Evolutionary conservation across 2,797 vertebrate species (phyloP), one percentile per base, ranked within the genome.

Genomic region (Alauda arvensis): DNA sequence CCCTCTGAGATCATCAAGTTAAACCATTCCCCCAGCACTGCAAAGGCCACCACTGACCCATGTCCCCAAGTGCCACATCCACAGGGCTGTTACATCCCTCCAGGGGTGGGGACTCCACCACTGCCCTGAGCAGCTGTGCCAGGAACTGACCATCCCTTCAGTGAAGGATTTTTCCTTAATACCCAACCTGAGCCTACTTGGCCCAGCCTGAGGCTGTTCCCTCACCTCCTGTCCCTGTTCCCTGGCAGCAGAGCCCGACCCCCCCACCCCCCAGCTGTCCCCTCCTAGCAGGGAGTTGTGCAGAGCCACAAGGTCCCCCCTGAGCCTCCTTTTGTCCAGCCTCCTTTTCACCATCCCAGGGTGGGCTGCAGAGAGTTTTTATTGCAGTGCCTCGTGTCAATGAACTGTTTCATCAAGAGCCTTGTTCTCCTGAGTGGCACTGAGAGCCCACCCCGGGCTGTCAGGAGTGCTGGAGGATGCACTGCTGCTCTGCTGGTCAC

Each of bases 101-200:
- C n/a, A 62, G 42, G 15, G 10, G 0, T 17, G 23, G 26, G 23
- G 6, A 20, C 34, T 77, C 10, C 37, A 8, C 7, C 25, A 0
- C 26, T 42, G 31, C 48, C 42, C 81, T 61, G 63, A 26, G 10
- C 46, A 60, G 24, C 53, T 69, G 49, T 28, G 42, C 42, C 42
- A 62, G 18, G 29, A 3, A 2, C 13, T 14, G 46, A 7, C 6
- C 4, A 7, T 2, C 49, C 29, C 12, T 71, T 55, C 8, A 5
- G 4, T 4, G 48, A 33, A 29, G 48, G 2, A 48, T 28, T 49
- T 31, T 9, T 6, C 12, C 20, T 4, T 10, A 3, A 3, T 2
- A 5, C 33, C 46, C 33, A 1, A 4, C 29, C 63, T 53, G 15
- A 7, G 0, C 4, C 25, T 48, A 1, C 48, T 65, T 20, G 42